Conservation (phyloP, 2,797 vertebrate genomes). For the Podarcis siculus region DNA sequence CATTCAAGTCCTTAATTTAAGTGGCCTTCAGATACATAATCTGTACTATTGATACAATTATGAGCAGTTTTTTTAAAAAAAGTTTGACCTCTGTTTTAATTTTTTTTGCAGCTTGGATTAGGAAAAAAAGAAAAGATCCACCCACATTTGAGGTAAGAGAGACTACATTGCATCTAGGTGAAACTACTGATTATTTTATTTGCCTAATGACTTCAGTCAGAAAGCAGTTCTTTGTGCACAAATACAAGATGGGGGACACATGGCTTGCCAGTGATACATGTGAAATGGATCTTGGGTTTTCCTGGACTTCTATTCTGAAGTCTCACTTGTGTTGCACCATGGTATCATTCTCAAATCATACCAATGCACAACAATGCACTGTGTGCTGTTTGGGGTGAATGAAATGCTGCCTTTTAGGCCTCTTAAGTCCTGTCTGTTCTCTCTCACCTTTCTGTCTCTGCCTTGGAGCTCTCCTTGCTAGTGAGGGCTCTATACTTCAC, state of each 20-base stretch:
- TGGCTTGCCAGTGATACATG: no score
- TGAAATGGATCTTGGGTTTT: constrained; percentile 9
- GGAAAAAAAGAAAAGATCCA: constrained; percentile 90
- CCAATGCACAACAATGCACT: background rate
- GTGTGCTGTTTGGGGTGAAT: background rate
- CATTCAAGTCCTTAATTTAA: background rate
- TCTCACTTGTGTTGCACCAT: background rate
- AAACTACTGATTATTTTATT: background rate
- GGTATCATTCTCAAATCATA: constrained; percentile 13
- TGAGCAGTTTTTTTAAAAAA: background rate
- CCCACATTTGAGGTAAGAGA: constrained; percentile 89
- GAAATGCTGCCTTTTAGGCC: background rate
- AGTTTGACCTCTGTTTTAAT: constrained; percentile 14
- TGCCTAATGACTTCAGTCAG: background rate
- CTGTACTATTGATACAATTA: background rate
- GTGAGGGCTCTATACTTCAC: no score
- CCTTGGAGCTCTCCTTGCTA: background rate
- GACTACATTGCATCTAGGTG: constrained; percentile 12
- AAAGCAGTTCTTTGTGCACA: background rate
- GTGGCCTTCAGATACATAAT: background rate
- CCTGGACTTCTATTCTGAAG: constrained; percentile 23
- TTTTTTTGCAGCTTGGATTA: constrained; percentile 92
- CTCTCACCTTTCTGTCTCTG: background rate
- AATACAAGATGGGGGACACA: no score
- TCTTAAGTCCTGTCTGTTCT: background rate